Base-by-base conservation (phyloP, 2,888 invertebrate species). In the Apodemia hepburni region DNA sequence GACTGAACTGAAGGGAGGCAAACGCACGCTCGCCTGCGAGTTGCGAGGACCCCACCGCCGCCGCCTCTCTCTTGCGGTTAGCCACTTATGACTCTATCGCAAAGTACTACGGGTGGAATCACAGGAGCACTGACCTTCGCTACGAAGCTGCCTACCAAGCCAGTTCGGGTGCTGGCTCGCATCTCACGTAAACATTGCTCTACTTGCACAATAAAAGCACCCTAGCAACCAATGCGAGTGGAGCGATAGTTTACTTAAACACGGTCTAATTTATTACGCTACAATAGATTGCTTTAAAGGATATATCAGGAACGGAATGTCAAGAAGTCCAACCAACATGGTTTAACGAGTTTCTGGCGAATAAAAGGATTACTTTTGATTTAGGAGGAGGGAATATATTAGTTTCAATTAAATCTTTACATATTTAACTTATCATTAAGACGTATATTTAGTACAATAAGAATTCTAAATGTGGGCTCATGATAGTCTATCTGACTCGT, bases 101-200 rank as follows among this genome's bases (percentile, higher is more conserved):
- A 74, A 78, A 79, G 81, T 84, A 83, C 78, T 87, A 87, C 86
- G 87, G 87, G 77, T 80, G 80, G 81, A 82, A 81, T 82, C 86
- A 82, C 86, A 83, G 80, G 82, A 85, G 86, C 87, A 84, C 85
- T 82, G 85, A 85, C 86, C 88, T 87, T 84, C 84, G 75, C 72
- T 79, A 79, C 75, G 76, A 75, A 75, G 73, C 75, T 76, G 64
- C 61, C 66, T 65, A 58, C 63, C 62, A 61, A 69, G 74, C 76
- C 73, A 76, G 78, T 76, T 77, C 75, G 73, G 79, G 71, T 73
- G 75, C 76, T 71, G 69, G 77, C 73, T 72, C 79, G 80, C 81
- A 64, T 66, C 75, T 74, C 63, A 62, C 58, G 58, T 66, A 79
- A 74, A 70, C 70, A 75, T 71, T 80, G 82, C 80, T 82, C 77